A percentile compares a stretch with the other conserved stretches of the same genome.
Evolutionary conservation across 2,113 vertebrate species (phyloP).

Genomic region (Dryoscopus gambensis): DNA sequence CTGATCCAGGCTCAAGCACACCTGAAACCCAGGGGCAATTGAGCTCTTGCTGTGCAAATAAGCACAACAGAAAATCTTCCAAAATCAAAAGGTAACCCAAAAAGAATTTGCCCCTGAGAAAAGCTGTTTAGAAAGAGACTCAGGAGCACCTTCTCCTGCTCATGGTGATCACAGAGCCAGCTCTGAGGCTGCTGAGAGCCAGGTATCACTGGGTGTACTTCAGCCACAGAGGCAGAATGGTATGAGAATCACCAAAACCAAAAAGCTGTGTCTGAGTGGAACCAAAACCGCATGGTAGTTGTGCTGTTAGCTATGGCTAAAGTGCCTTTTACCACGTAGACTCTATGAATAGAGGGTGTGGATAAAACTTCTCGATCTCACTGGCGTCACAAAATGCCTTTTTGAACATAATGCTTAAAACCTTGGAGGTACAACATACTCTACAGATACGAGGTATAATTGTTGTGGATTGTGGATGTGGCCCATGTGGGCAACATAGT

Average conservation of each 20-base stretch:
- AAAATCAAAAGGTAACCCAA: not conserved
- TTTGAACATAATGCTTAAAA: not conserved
- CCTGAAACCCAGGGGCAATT: not conserved
- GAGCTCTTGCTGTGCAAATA: not conserved
- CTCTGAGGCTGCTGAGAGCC: not conserved
- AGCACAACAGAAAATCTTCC: not conserved
- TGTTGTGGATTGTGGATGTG: not conserved
- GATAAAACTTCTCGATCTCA: not conserved
- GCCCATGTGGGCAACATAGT: rapidly evolving
- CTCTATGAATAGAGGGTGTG: not conserved
- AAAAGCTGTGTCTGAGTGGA: not conserved
- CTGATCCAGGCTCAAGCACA: not conserved
- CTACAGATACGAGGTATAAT: rapidly evolving
- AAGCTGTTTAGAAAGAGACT: not conserved
- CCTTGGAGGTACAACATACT: not conserved
- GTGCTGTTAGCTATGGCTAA: not conserved
- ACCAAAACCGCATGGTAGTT: not conserved
- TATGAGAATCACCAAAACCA: no score
- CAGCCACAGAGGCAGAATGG: not conserved
- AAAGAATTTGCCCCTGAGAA: not conserved
- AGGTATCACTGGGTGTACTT: not conserved
- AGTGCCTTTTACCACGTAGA: not conserved
- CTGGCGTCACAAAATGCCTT: rapidly evolving
- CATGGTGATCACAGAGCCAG: not conserved
- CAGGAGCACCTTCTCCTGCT: not conserved